A percentile compares a stretch with the other conserved stretches of the same genome.
phyloP scores from a whole-genome alignment of 2,888 invertebrate species.

The Caenorhabditis macrosperma region DNA sequence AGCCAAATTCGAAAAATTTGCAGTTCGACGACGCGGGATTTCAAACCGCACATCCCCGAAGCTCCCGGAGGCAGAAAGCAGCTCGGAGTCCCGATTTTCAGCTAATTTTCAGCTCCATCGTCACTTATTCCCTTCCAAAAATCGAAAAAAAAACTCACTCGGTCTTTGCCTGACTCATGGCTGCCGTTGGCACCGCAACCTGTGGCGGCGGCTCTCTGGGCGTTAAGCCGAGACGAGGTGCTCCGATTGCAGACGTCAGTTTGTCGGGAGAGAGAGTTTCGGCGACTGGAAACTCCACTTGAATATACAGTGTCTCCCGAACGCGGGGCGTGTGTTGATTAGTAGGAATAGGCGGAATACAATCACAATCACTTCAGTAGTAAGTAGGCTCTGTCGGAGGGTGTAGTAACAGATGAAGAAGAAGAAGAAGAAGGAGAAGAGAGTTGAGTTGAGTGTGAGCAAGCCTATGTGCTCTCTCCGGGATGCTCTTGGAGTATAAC shows the following conservation, averaged over 20 bases:
- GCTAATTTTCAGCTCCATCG: background rate
- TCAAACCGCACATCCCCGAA: too few species aligned
- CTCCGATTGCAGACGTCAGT: conserved; percentile 61
- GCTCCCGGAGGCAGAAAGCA: too few species aligned
- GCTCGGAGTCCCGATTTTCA: too few species aligned
- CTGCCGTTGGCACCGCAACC: conserved; percentile 35
- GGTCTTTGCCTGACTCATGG: conserved; percentile 59
- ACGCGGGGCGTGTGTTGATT: background rate
- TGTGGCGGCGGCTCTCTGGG: conserved; percentile 46
- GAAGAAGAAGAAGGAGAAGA: too few species aligned
- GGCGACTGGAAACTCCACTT: conserved; percentile 52
- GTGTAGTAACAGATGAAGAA: too few species aligned
- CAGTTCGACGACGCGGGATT: too few species aligned
- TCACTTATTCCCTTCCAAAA: background rate
- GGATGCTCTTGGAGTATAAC: background rate
- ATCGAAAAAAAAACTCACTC: conserved; percentile 39
- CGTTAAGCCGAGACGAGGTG: conserved; percentile 61
- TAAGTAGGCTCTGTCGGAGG: too few species aligned
- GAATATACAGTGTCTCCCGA: conserved; percentile 10
- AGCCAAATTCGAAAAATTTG: too few species aligned
- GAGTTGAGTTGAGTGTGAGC: background rate
- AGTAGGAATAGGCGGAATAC: background rate
- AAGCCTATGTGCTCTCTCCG: too few species aligned
- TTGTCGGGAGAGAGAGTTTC: conserved; percentile 50
- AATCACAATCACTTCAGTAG: background rate